phyloP scores from a whole-genome alignment of 2,888 invertebrate genomes.

The Leptogaster cylindrica region DNA sequence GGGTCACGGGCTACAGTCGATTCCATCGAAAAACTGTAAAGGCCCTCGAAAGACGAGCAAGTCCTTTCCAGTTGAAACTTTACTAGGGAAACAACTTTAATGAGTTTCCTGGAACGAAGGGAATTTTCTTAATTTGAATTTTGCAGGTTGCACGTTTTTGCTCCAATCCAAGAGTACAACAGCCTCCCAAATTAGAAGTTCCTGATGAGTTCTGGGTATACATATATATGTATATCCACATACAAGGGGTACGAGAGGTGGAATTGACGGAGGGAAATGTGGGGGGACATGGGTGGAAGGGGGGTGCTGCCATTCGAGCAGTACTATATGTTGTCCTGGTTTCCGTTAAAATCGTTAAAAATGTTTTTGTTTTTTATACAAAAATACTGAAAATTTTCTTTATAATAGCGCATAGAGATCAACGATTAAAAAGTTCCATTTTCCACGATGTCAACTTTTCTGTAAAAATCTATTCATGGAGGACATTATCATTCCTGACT shows the following conservation, averaged over 20 bases:
- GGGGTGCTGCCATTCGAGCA: too few relatives aligned
- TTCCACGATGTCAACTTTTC: slow-evolving; percentile 21
- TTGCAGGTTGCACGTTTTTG: slow-evolving; percentile 40
- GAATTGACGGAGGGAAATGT: neutral
- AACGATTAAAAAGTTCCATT: slow-evolving; percentile 4
- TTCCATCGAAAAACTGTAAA: slow-evolving; percentile 7
- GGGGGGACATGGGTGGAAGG: too few relatives aligned
- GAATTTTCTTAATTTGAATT: slow-evolving; percentile 40
- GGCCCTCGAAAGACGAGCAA: slow-evolving; percentile 14
- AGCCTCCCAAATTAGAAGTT: slow-evolving; percentile 25
- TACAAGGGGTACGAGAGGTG: neutral
- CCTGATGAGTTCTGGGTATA: slow-evolving; percentile 31
- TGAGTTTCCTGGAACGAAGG: slow-evolving; percentile 37
- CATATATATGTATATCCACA: slow-evolving; percentile 29
- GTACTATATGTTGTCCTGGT: neutral
- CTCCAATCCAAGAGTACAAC: slow-evolving; percentile 1
- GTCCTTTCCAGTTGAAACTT: slow-evolving; percentile 24
- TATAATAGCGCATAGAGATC: neutral
- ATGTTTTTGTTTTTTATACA: neutral
- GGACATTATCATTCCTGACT: too few relatives aligned
- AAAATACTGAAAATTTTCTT: neutral
- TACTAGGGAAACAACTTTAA: slow-evolving; percentile 37
- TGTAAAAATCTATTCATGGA: neutral
- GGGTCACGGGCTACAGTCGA: slow-evolving; percentile 19
- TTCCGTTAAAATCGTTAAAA: slow-evolving; percentile 24